A percentile compares a stretch with the other conserved stretches of the same genome.
phyloP scores from a whole-genome alignment of 2,113 vertebrate species.

The Ariopsis seemanni region DNA sequence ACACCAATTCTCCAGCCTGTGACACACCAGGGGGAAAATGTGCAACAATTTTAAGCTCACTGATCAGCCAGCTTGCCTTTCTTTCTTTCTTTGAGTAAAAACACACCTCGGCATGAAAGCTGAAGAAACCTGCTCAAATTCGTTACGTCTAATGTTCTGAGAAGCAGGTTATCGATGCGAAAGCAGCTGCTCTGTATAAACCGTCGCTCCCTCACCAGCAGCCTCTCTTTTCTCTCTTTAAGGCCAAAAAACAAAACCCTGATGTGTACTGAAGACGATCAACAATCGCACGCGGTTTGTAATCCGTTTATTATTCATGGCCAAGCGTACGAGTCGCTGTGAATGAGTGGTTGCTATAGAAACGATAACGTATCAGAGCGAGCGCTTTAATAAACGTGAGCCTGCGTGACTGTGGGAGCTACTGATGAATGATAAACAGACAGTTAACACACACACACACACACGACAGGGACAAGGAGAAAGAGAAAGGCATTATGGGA shows the following conservation, averaged over 20 bases:
- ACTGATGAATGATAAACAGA: not conserved
- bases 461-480: not conserved
- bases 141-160: too few species aligned
- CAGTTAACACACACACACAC: not conserved
- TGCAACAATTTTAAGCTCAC: not conserved
- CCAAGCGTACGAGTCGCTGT: not conserved
- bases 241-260: not conserved
- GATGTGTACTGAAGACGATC: too few species aligned
- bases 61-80: not conserved
- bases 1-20: not conserved
- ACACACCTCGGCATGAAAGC: too few species aligned
- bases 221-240: too few species aligned
- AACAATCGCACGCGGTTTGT: not conserved
- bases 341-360: not conserved
- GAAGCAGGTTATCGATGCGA: too few species aligned
- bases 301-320: not conserved
- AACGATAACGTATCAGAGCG: not conserved
- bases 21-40: not conserved
- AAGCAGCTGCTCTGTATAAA: too few species aligned
- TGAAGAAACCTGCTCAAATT: not conserved
- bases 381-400: not conserved
- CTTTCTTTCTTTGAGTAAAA: not conserved
- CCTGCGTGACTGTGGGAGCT: not conserved
- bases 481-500: not conserved
- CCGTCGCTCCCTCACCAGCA: too few species aligned